A percentile compares a stretch with the other conserved stretches of the same genome.
phyloP scores from a whole-genome alignment of 1,140 invertebrate genomes.

The Stegodyphus mimosarum region DNA sequence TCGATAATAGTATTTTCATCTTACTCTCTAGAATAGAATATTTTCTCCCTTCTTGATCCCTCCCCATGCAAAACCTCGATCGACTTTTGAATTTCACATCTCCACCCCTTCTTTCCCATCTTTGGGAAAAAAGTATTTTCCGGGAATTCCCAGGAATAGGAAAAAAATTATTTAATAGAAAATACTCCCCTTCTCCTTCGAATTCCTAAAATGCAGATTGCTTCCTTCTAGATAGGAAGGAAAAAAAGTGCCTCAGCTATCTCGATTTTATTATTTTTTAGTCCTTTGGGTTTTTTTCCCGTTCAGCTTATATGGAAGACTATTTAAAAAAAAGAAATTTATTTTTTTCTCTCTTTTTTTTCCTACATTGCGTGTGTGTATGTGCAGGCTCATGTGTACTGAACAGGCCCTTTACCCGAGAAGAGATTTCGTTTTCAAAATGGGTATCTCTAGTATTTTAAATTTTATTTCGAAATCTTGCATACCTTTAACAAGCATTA shows the following conservation, averaged over 20 bases:
- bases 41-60: background rate
- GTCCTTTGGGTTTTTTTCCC: conserved; percentile 22
- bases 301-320: conserved; percentile 36
- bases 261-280: conserved; percentile 54
- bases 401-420: background rate
- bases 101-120: background rate
- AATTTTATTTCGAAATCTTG: background rate
- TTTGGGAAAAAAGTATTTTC: conserved; percentile 7
- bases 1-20: conserved; percentile 41
- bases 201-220: conserved; percentile 58
- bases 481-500: no score
- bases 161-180: conserved; percentile 58
- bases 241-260: conserved; percentile 3
- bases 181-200: conserved; percentile 37
- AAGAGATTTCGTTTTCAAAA: no score
- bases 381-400: background rate
- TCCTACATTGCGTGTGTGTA: background rate
- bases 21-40: conserved; percentile 10
- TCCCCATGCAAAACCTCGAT: conserved; percentile 28
- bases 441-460: no score
- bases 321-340: conserved; percentile 46
- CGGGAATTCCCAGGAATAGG: conserved; percentile 10
- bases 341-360: conserved; percentile 17
- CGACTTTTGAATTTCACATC: conserved; percentile 39
- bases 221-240: conserved; percentile 37